Percentiles rank a stretch among this genome's conserved stretches.
Evolutionary conservation across 2,888 invertebrate genomes (phyloP).

Genomic region (Pegoplata infirma): DNA sequence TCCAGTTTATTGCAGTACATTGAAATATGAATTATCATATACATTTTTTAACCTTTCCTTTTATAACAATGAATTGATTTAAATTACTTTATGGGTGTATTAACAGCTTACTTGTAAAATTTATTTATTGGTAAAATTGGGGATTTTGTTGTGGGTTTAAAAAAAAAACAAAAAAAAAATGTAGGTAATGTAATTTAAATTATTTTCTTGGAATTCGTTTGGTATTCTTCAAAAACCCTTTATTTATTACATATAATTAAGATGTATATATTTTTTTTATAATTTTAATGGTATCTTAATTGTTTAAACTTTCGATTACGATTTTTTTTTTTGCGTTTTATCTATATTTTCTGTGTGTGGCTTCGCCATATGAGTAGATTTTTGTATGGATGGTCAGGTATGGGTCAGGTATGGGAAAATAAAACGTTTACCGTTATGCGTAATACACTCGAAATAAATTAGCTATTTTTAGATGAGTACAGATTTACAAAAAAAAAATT

Average conservation of each 20-base stretch:
- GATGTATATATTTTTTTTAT: not conserved
- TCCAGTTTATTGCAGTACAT: not conserved
- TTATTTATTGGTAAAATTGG: not conserved
- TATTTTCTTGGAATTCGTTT: not conserved
- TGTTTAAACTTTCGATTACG: not conserved
- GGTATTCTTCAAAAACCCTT: not conserved
- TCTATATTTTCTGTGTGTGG: not conserved
- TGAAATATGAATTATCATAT: not conserved
- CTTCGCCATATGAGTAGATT: not conserved
- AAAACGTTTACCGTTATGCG: not conserved
- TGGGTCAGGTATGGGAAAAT: not conserved
- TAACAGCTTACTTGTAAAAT: not conserved
- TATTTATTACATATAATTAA: not conserved
- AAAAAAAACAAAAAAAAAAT: too few relatives aligned
- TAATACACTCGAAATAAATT: too few relatives aligned
- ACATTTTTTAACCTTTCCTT: not conserved
- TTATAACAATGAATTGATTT: not conserved
- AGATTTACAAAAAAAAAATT: too few relatives aligned
- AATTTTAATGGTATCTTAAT: not conserved
- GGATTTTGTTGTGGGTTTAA: not conserved
- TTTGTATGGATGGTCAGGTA: not conserved
- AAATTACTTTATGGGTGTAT: not conserved
- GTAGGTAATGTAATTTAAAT: not conserved
- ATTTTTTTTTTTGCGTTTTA: not conserved
- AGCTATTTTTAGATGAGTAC: too few relatives aligned